Percentiles rank a stretch among this genome's conserved stretches.
These are phyloP conservation scores for Dinocampus coccinellae DNA, from an alignment of 2,888 invertebrate genomes.

Conservation along the genomic window DNA sequence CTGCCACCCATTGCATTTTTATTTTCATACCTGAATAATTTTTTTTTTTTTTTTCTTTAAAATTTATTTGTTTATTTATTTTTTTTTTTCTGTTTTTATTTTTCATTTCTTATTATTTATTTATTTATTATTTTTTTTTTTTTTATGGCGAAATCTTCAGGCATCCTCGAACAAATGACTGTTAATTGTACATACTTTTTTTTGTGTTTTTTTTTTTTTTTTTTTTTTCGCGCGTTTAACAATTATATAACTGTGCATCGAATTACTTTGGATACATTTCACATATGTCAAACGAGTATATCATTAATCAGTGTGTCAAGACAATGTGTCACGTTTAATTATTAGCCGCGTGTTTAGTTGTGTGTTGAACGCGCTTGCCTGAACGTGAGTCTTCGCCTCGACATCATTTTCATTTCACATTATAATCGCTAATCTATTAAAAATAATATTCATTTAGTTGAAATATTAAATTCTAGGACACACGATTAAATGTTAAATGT, in stretches of 20 bases:
- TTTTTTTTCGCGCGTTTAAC: no score
- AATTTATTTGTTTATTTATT: background rate
- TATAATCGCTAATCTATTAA: constrained; percentile 6
- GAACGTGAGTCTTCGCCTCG: background rate
- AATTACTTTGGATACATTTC: background rate
- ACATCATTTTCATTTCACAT: constrained; percentile 8
- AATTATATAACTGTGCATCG: background rate
- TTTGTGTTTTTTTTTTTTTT: background rate
- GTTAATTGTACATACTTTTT: background rate
- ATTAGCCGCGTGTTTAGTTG: background rate
- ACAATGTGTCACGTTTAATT: constrained; percentile 15
- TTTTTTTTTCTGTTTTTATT: background rate
- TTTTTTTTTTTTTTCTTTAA: background rate
- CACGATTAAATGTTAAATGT: background rate
- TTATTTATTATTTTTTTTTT: background rate
- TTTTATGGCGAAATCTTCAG: background rate
- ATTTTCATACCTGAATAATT: background rate
- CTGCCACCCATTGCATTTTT: background rate
- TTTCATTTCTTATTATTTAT: background rate
- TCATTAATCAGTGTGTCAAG: constrained; percentile 10
- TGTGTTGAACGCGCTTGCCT: background rate
- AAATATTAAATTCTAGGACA: constrained; percentile 7
- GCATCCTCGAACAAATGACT: background rate
- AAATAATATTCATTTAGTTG: constrained; percentile 2
- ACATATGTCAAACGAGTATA: background rate